Conservation (phyloP, 2,797 vertebrate genomes). For the Myotis planiceps region DNA sequence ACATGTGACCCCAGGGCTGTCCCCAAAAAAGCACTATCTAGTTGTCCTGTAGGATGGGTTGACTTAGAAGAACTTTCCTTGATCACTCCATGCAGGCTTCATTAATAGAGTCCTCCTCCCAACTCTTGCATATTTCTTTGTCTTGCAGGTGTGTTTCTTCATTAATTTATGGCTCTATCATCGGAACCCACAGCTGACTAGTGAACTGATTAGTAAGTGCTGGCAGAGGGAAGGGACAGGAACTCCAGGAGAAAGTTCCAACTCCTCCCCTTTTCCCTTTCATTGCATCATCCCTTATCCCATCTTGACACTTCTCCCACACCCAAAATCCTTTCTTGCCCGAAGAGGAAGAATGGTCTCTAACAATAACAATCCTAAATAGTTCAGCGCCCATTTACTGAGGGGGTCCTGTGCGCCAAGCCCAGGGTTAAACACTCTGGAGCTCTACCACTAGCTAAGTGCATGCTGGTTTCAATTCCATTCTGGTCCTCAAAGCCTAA, state of each 20-base stretch:
- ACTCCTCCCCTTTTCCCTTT: not conserved
- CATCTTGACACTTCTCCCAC: not conserved
- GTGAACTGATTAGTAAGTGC: not conserved
- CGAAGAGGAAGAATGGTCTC: not conserved
- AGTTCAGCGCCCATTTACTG: not conserved
- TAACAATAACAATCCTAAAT: not conserved
- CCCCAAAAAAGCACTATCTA: not conserved
- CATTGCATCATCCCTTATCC: not conserved
- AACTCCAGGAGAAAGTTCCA: not conserved
- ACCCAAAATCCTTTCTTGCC: not conserved
- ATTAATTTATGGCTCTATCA: not conserved
- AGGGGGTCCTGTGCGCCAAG: not conserved
- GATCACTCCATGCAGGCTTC: not conserved
- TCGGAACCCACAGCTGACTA: not conserved
- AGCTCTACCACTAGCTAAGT: not conserved
- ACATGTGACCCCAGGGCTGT: not conserved
- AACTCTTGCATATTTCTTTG: not conserved
- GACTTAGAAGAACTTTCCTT: not conserved
- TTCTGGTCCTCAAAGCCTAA: not conserved
- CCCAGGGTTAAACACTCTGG: not conserved
- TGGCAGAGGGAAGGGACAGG: not conserved
- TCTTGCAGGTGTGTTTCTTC: conserved; percentile 12
- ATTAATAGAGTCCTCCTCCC: not conserved
- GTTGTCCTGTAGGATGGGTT: not conserved
- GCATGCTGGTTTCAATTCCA: not conserved